Evolutionary conservation across 2,888 invertebrate genomes (phyloP).

Genomic region (Lasioglossum morio): DNA sequence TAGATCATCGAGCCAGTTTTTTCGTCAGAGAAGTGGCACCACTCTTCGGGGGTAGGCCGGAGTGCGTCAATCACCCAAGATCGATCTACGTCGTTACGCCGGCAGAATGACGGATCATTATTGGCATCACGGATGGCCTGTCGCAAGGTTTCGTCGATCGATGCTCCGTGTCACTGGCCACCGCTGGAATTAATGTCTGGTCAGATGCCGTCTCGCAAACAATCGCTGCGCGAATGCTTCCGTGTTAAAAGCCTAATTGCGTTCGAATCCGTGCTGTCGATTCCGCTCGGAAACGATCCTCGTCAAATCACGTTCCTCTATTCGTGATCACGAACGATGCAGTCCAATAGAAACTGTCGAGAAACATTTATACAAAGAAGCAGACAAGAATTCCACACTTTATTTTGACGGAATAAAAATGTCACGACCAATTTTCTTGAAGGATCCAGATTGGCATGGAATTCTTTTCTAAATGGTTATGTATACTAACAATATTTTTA

Average conservation of each 20-base stretch:
- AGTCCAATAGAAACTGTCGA: neutral
- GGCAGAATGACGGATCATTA: constrained; percentile 69
- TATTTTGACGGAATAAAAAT: neutral
- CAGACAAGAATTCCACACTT: too few relatives aligned
- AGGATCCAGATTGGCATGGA: neutral
- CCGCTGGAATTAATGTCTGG: constrained; percentile 82
- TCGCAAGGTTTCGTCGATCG: constrained; percentile 77
- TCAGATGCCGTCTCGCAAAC: constrained; percentile 76
- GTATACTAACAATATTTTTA: too few relatives aligned
- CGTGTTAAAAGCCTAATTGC: constrained; percentile 36
- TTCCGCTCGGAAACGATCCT: neutral
- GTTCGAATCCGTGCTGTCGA: neutral
- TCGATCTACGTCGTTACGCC: constrained; percentile 59
- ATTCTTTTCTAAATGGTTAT: too few relatives aligned
- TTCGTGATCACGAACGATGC: neutral
- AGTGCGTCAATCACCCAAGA: constrained; percentile 46
- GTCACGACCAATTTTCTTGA: too few relatives aligned
- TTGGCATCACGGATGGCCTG: constrained; percentile 62
- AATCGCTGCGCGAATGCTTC: constrained; percentile 73
- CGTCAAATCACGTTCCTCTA: neutral
- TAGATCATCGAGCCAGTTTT: neutral
- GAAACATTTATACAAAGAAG: too few relatives aligned
- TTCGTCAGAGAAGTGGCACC: neutral
- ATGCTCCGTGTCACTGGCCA: constrained; percentile 82
- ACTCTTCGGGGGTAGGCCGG: constrained; percentile 26